Evolutionary conservation across 1,140 invertebrate genomes (phyloP).

Genomic region (Danaus plexippus): DNA sequence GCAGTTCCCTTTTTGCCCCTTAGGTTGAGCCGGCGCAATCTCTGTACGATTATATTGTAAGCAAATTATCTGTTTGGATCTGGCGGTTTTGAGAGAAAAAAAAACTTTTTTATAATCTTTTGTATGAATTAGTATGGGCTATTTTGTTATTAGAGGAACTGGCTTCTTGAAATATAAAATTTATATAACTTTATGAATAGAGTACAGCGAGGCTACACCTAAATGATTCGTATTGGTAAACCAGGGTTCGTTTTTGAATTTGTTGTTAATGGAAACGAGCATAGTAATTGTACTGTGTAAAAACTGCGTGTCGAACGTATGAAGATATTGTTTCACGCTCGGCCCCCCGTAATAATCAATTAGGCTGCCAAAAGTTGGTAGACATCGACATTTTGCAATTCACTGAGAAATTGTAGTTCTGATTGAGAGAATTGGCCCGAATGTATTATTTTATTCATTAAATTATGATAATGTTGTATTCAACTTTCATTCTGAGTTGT

Average conservation of each 20-base stretch:
- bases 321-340: slow-evolving; percentile 16
- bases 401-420: not conserved
- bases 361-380: slow-evolving; percentile 24
- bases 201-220: no score
- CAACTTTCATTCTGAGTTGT: no score
- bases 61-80: slow-evolving; percentile 67
- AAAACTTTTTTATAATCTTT: slow-evolving; percentile 34
- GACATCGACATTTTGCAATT: slow-evolving; percentile 6
- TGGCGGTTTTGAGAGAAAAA: slow-evolving; percentile 40
- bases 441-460: slow-evolving; percentile 2
- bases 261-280: not conserved
- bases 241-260: not conserved
- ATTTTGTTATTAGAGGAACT: slow-evolving; percentile 10
- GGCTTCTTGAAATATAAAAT: not conserved
- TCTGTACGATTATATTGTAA: slow-evolving; percentile 69
- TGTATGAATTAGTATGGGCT: slow-evolving; percentile 22
- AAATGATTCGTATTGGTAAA: not conserved
- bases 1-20: slow-evolving; percentile 55
- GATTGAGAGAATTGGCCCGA: not conserved
- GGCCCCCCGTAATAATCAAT: slow-evolving; percentile 19
- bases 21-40: slow-evolving; percentile 51
- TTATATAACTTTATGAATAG: not conserved
- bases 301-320: slow-evolving; percentile 6
- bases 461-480: not conserved
- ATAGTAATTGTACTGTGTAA: not conserved